These are phyloP conservation scores for Corticium candelabrum DNA, from an alignment of 37 sponge, comb jelly and placozoan genomes.

Conservation along the genomic window DNA sequence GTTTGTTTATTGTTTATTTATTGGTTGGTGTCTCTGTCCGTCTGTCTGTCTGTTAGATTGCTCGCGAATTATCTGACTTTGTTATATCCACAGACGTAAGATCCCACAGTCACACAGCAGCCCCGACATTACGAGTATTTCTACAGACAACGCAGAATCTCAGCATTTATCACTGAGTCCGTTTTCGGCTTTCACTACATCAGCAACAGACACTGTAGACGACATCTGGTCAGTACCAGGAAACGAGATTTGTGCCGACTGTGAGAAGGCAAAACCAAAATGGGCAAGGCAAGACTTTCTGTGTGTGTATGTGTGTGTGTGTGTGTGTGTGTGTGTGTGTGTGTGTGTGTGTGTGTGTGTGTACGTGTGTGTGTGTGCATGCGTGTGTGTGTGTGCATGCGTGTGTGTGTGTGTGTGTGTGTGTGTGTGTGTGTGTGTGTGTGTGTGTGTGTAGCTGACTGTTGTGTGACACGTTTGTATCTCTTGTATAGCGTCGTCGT, in stretches of 20 bases:
- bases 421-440: too few relatives aligned
- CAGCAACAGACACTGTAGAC: background rate
- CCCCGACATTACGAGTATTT: too few relatives aligned
- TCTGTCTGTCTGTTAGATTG: too few relatives aligned
- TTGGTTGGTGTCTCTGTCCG: too few relatives aligned
- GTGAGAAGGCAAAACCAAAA: background rate
- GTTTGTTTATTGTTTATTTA: too few relatives aligned
- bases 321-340: background rate
- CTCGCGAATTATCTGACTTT: too few relatives aligned
- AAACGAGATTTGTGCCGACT: slow-evolving; percentile 23
- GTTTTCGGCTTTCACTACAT: too few relatives aligned
- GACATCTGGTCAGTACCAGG: slow-evolving; percentile 2
- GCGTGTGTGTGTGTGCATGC: too few relatives aligned
- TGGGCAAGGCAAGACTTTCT: background rate
- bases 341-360: background rate
- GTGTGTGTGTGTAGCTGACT: background rate
- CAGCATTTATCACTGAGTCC: too few relatives aligned
- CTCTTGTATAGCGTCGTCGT: slow-evolving; percentile 56
- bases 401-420: background rate
- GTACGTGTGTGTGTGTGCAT: background rate
- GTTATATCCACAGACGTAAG: too few relatives aligned
- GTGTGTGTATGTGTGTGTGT: background rate
- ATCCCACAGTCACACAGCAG: too few relatives aligned
- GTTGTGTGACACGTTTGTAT: background rate
- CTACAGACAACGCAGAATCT: too few relatives aligned